A percentile compares a stretch with the other conserved stretches of the same genome.
Conservation (phyloP, 2,797 vertebrate species). For the Pelochelys cantorii region DNA sequence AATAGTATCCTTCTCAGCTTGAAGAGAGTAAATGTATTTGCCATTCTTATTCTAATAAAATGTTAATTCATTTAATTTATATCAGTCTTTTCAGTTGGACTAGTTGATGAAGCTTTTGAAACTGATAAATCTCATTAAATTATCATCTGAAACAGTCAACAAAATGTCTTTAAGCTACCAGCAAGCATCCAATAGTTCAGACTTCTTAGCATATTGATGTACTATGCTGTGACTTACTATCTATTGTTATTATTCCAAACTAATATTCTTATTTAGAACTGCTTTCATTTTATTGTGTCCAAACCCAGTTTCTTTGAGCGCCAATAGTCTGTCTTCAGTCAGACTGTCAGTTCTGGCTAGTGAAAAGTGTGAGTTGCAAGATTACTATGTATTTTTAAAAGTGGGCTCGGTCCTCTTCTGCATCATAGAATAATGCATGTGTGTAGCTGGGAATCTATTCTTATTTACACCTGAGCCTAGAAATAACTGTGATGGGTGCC, state of each 20-base stretch:
- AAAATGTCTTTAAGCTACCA: conserved; percentile 36
- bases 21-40: not conserved
- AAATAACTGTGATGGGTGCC: not conserved
- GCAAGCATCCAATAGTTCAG: not conserved
- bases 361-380: not conserved
- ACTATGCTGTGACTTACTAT: not conserved
- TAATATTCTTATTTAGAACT: not conserved
- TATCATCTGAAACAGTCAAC: conserved; percentile 31
- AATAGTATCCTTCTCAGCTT: not conserved
- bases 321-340: not conserved
- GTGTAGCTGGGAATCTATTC: not conserved
- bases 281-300: not conserved
- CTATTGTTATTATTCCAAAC: not conserved
- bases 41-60: not conserved
- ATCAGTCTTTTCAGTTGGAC: not conserved
- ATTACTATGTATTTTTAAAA: not conserved
- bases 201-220: not conserved
- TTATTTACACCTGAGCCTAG: not conserved
- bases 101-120: conserved; percentile 37
- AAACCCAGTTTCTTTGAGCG: not conserved
- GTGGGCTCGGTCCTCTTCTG: not conserved
- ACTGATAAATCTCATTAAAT: conserved; percentile 69
- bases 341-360: not conserved
- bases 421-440: not conserved
- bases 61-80: not conserved